Percentiles rank a stretch among this genome's conserved stretches.
Conservation (phyloP, 2,797 vertebrate species). For the Eupleurogrammus muticus region DNA sequence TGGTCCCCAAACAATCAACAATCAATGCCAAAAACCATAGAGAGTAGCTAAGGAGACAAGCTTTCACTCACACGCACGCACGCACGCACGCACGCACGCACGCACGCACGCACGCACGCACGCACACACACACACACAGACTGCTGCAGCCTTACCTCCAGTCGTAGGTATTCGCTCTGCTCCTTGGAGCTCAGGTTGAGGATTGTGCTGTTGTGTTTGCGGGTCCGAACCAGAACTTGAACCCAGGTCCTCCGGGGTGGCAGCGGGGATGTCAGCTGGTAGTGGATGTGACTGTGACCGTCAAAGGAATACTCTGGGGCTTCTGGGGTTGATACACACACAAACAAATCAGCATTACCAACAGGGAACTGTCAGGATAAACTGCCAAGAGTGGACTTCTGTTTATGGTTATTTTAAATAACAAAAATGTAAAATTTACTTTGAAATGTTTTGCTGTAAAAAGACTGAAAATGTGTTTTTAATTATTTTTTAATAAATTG, state of each 20-base stretch:
- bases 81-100: conserved; percentile 5
- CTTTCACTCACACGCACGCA: neutral
- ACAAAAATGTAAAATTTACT: too few species aligned
- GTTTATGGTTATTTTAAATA: too few species aligned
- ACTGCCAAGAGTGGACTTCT: too few species aligned
- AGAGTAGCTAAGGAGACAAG: neutral
- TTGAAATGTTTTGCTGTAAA: too few species aligned
- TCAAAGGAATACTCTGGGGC: conserved; percentile 88
- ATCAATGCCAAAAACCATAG: neutral
- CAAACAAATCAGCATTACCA: too few species aligned
- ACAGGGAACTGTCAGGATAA: too few species aligned
- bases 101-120: neutral
- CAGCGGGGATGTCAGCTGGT: conserved; percentile 77
- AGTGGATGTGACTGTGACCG: conserved; percentile 86
- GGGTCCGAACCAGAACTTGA: conserved; percentile 88
- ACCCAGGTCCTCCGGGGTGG: conserved; percentile 84
- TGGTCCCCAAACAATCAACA: neutral
- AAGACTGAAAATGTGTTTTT: too few species aligned
- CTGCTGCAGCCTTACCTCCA: conserved; percentile 86
- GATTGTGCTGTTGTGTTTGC: conserved; percentile 87
- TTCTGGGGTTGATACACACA: conserved; percentile 43
- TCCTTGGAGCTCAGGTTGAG: conserved; percentile 83
- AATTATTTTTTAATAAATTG: too few species aligned
- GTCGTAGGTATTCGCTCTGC: conserved; percentile 87
- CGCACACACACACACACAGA: neutral